Evolutionary conservation across 1,140 invertebrate genomes (phyloP).

Genomic region (Zaprionus ghesquierei): DNA sequence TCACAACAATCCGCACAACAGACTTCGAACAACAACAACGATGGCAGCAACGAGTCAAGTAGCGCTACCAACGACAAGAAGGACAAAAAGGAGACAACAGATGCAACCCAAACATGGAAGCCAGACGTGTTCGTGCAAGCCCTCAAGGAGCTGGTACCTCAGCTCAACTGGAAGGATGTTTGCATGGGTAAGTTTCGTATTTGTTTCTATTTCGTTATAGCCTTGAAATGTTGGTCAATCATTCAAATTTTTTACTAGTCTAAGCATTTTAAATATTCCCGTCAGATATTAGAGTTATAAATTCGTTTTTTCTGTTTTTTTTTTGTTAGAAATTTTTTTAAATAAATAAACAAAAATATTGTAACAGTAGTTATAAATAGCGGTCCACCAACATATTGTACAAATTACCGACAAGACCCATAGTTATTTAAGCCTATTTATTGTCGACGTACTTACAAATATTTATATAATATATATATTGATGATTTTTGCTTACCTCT

Average conservation of each 20-base stretch:
- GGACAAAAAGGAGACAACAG: slow-evolving; percentile 83
- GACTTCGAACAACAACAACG: slow-evolving; percentile 50
- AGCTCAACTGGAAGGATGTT: slow-evolving; percentile 96
- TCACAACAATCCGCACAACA: slow-evolving; percentile 32
- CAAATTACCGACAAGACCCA: slow-evolving; percentile 1
- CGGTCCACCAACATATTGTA: background rate
- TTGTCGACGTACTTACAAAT: background rate
- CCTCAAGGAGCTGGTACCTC: slow-evolving; percentile 93
- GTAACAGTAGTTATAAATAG: background rate
- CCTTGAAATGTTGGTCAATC: too few species aligned
- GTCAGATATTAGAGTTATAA: slow-evolving; percentile 1
- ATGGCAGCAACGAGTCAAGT: slow-evolving; percentile 65
- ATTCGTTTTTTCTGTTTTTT: background rate
- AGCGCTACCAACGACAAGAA: slow-evolving; percentile 82
- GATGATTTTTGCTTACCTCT: background rate
- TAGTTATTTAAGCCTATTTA: background rate
- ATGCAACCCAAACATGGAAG: slow-evolving; percentile 90
- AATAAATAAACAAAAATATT: background rate
- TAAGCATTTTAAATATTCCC: too few species aligned
- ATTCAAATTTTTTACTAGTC: too few species aligned
- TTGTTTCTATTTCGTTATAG: too few species aligned
- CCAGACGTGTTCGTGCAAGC: slow-evolving; percentile 95
- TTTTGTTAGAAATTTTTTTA: slow-evolving; percentile 9
- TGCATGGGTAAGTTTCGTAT: slow-evolving; percentile 86
- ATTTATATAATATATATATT: too few species aligned